phyloP scores from a whole-genome alignment of 2,797 vertebrate species.

The Karalla daura region DNA sequence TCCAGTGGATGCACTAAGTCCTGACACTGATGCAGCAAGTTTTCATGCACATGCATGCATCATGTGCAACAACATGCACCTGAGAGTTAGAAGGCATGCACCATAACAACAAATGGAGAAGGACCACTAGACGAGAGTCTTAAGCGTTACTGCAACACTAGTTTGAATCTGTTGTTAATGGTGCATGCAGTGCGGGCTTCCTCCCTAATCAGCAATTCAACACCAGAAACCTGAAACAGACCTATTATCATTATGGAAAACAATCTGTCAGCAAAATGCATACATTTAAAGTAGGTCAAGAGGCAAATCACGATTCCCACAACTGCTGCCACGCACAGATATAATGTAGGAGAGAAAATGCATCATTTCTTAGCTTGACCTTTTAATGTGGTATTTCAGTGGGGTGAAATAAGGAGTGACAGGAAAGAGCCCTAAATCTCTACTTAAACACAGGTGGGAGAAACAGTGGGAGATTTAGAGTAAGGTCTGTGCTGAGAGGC shows the following conservation, averaged over 20 bases:
- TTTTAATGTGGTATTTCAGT: background rate
- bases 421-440: background rate
- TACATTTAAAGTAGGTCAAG: slow-evolving; percentile 11
- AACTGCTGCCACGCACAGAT: slow-evolving; percentile 6
- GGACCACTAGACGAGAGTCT: slow-evolving; percentile 1
- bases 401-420: background rate
- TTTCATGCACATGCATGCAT: background rate
- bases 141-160: background rate
- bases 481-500: slow-evolving; percentile 18
- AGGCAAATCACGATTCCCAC: slow-evolving; percentile 3
- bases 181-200: background rate
- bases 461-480: slow-evolving; percentile 5
- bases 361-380: background rate
- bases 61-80: background rate
- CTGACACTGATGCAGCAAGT: no score
- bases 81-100: background rate
- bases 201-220: slow-evolving; percentile 6
- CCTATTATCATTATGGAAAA: background rate
- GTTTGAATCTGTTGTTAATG: background rate
- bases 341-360: background rate
- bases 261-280: background rate
- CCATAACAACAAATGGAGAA: slow-evolving; percentile 5
- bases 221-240: background rate
- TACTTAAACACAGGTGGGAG: slow-evolving; percentile 7
- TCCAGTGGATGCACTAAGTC: background rate